phyloP scores from a whole-genome alignment of 2,113 vertebrate genomes.

The Origma solitaria region DNA sequence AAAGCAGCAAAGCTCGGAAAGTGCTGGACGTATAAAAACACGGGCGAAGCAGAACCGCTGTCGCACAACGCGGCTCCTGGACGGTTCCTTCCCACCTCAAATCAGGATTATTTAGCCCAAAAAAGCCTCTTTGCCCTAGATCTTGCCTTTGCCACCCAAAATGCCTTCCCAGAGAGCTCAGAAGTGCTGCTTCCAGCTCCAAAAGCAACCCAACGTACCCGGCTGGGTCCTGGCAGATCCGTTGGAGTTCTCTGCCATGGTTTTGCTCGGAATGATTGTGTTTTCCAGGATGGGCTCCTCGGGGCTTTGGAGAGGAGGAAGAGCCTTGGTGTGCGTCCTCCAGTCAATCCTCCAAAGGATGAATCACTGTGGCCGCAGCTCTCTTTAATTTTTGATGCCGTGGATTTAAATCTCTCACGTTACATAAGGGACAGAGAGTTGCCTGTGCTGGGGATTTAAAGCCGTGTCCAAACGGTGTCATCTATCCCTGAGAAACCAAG shows the following conservation, averaged over 20 bases:
- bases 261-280: background rate
- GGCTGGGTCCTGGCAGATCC: constrained; percentile 62
- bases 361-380: background rate
- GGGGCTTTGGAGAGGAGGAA: background rate
- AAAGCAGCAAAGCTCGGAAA: background rate
- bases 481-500: constrained; percentile 76
- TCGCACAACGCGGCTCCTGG: background rate
- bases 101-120: background rate
- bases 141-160: background rate
- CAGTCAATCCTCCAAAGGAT: background rate
- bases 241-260: constrained; percentile 63
- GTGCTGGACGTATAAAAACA: fast-evolving
- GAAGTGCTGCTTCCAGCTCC: background rate
- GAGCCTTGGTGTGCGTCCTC: background rate
- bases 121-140: background rate
- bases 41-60: fast-evolving
- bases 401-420: constrained; percentile 40
- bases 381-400: background rate
- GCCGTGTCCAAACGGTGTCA: constrained; percentile 53
- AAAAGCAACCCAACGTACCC: constrained; percentile 61
- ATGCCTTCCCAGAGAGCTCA: background rate
- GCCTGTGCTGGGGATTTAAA: constrained; percentile 61
- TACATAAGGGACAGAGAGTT: constrained; percentile 73
- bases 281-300: background rate
- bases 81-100: background rate